Conservation (phyloP, 2,888 invertebrate genomes). For the Clunio marinus region DNA sequence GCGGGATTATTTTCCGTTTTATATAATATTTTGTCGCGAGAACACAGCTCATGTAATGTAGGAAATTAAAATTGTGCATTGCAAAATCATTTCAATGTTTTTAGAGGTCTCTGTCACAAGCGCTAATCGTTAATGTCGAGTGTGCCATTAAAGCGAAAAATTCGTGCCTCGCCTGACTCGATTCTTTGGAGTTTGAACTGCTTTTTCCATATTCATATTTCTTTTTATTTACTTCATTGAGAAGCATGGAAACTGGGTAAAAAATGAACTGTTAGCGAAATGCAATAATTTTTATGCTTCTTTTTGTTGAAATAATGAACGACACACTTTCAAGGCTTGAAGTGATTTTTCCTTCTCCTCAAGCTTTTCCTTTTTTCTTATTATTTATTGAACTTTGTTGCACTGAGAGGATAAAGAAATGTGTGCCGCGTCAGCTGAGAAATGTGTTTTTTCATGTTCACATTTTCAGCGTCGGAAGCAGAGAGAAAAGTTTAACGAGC, state of each 20-base stretch:
- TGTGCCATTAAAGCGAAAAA: neutral
- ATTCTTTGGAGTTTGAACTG: too few relatives aligned
- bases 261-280: constrained; percentile 32
- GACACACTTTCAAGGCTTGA: constrained; percentile 32
- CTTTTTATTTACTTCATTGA: neutral
- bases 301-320: neutral
- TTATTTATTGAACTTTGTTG: too few relatives aligned
- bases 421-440: neutral
- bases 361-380: too few relatives aligned
- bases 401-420: neutral
- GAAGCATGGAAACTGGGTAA: neutral
- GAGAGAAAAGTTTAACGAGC: neutral
- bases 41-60: constrained; percentile 14
- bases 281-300: constrained; percentile 5
- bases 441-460: neutral
- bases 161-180: too few relatives aligned
- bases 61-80: constrained; percentile 30
- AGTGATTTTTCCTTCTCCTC: neutral
- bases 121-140: constrained; percentile 24
- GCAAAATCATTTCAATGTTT: constrained; percentile 3
- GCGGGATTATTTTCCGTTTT: constrained; percentile 18
- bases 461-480: neutral
- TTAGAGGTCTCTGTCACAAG: constrained; percentile 36
- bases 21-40: constrained; percentile 23
- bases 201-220: neutral